Conservation (phyloP, 1,140 invertebrate species). For the Micrasema minimum region DNA sequence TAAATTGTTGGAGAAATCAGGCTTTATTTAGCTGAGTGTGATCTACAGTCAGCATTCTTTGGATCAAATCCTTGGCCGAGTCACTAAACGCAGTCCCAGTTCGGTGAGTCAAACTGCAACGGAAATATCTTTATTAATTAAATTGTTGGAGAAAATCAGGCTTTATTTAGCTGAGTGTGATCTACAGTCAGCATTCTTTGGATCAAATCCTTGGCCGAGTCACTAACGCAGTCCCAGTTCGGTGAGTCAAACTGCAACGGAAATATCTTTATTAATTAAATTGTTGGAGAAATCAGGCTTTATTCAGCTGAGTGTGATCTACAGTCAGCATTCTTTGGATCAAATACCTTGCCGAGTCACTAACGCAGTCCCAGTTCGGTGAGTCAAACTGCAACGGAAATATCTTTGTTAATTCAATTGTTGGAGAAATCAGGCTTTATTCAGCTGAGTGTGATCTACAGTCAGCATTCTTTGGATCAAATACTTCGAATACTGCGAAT, state of each 20-base stretch:
- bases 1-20: no score
- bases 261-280: conserved; percentile 8
- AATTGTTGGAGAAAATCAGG: no score
- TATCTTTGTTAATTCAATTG: not conserved
- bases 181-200: conserved; percentile 69
- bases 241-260: conserved; percentile 81
- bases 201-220: conserved; percentile 93
- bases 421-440: no score
- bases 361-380: conserved; percentile 89
- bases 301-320: no score
- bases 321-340: conserved; percentile 74
- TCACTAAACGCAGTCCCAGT: conserved; percentile 93
- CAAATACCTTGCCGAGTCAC: conserved; percentile 93
- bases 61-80: conserved; percentile 92
- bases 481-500: conserved; percentile 88
- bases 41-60: conserved; percentile 67
- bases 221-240: conserved; percentile 91
- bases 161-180: no score
- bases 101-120: conserved; percentile 82
- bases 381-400: conserved; percentile 78
- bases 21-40: no score
- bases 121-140: conserved; percentile 11
- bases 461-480: conserved; percentile 79
- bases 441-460: no score
- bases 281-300: no score